These are phyloP conservation scores for Heterocephalus glaber DNA, from an alignment of 2,113 vertebrate species.

Conservation along the genomic window DNA sequence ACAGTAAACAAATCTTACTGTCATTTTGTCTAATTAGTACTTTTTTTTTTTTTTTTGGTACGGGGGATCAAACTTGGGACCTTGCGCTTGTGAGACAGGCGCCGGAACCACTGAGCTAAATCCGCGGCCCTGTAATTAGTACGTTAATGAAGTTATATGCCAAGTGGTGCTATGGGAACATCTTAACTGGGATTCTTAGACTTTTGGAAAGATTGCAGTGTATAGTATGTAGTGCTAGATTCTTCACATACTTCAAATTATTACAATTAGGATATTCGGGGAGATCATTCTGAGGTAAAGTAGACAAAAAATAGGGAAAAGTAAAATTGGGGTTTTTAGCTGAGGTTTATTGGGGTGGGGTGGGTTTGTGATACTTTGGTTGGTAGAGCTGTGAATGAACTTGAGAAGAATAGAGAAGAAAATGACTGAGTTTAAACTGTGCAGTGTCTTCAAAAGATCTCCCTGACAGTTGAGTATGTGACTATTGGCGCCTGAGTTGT, in stretches of 20 bases:
- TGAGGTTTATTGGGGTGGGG: neutral
- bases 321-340: slow-evolving; percentile 45
- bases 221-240: neutral
- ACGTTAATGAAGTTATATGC: neutral
- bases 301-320: slow-evolving; percentile 4
- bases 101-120: too few relatives aligned
- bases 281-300: slow-evolving; percentile 1
- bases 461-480: neutral
- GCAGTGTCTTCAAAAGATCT: neutral
- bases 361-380: neutral
- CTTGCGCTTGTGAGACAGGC: too few relatives aligned
- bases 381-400: slow-evolving; percentile 30
- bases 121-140: too few relatives aligned
- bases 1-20: slow-evolving; percentile 15
- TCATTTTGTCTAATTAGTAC: neutral
- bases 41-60: too few relatives aligned
- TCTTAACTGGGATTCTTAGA: neutral
- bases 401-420: slow-evolving; percentile 50
- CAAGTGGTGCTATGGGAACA: neutral
- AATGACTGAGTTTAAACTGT: slow-evolving; percentile 46
- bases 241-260: neutral
- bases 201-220: neutral
- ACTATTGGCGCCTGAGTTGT: neutral
- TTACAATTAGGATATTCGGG: slow-evolving; percentile 21
- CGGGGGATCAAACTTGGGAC: too few relatives aligned